Evolutionary conservation across 2,113 vertebrate genomes (phyloP).

Genomic region (Tiliqua scincoides): DNA sequence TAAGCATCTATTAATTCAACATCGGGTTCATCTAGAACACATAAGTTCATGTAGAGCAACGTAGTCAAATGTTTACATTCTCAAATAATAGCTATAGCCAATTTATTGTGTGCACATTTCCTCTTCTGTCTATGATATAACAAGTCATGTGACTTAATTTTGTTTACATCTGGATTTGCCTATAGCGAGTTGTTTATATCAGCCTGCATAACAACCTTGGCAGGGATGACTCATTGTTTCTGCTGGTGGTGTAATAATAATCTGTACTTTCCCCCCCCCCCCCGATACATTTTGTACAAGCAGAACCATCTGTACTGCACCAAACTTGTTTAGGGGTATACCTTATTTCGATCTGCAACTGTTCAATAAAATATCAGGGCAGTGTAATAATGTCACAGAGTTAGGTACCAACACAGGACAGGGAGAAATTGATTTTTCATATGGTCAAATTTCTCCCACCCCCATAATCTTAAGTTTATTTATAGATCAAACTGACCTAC

Average conservation of each 20-base stretch:
- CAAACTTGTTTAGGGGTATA: conserved; percentile 18
- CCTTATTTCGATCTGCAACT: background rate
- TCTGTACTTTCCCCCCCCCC: conserved; percentile 37
- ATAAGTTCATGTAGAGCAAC: background rate
- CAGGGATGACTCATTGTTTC: conserved; percentile 57
- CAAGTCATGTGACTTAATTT: conserved; percentile 40
- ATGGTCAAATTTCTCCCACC: background rate
- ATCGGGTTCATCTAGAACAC: background rate
- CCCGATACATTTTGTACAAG: conserved; percentile 28
- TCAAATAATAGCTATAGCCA: conserved; percentile 30
- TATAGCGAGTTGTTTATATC: conserved; percentile 52
- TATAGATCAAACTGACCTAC: conserved; percentile 22
- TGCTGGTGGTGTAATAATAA: conserved; percentile 55
- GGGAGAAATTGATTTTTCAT: background rate
- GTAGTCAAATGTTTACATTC: background rate
- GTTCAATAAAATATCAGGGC: background rate
- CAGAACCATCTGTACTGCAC: conserved; percentile 33
- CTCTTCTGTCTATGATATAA: conserved; percentile 21
- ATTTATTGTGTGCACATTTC: conserved; percentile 44
- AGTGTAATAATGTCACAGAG: background rate
- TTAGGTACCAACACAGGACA: background rate
- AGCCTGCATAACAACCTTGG: conserved; percentile 53
- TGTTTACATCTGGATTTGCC: conserved; percentile 49
- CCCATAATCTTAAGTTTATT: conserved; percentile 2
- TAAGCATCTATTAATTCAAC: background rate